phyloP scores from a whole-genome alignment of 2,888 invertebrate species.

The Polymixis flavicincta region DNA sequence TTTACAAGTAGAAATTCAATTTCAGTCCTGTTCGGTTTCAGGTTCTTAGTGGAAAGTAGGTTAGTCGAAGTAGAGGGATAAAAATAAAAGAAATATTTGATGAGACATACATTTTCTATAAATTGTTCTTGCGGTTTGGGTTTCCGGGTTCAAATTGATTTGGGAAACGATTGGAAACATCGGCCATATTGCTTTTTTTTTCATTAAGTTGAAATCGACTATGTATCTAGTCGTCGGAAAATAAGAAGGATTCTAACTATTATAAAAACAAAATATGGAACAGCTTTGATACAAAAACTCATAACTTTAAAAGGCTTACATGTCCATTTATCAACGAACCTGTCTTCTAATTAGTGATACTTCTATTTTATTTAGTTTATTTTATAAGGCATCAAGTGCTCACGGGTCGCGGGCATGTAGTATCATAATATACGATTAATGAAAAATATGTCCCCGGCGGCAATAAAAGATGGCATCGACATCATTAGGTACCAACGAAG shows the following conservation, averaged over 20 bases:
- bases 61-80: slow-evolving; percentile 79
- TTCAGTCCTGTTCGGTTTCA: slow-evolving; percentile 80
- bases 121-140: slow-evolving; percentile 27
- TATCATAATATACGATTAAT: slow-evolving; percentile 84
- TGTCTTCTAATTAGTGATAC: slow-evolving; percentile 55
- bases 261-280: slow-evolving; percentile 14
- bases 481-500: slow-evolving; percentile 86
- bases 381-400: slow-evolving; percentile 46
- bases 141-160: slow-evolving; percentile 36
- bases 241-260: neutral
- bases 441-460: slow-evolving; percentile 85
- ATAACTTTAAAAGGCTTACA: slow-evolving; percentile 34
- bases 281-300: slow-evolving; percentile 17
- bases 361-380: slow-evolving; percentile 49
- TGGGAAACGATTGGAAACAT: slow-evolving; percentile 16
- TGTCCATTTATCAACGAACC: slow-evolving; percentile 43
- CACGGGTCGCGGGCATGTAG: slow-evolving; percentile 70
- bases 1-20: slow-evolving; percentile 88
- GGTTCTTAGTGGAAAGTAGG: slow-evolving; percentile 83
- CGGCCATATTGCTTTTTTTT: slow-evolving; percentile 16
- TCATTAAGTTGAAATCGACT: slow-evolving; percentile 8
- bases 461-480: slow-evolving; percentile 87
- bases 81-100: slow-evolving; percentile 75
- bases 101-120: slow-evolving; percentile 43
- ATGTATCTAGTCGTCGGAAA: neutral